Evolutionary conservation across 2,797 vertebrate genomes (phyloP).

Genomic region (Bucorvus abyssinicus): DNA sequence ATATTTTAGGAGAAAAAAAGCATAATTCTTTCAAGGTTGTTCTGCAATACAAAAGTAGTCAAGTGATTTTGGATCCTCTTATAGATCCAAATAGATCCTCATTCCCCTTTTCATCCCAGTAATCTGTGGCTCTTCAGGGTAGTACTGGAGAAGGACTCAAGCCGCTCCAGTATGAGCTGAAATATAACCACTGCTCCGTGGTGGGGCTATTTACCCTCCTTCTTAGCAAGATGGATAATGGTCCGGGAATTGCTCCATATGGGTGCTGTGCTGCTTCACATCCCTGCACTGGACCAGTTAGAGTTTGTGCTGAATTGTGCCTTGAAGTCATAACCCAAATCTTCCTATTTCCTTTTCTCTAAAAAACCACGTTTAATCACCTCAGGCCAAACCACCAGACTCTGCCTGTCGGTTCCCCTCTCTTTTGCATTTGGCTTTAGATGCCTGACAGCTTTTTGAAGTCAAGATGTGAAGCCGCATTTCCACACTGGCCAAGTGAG

Average conservation of each 20-base stretch:
- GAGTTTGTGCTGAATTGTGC: not conserved
- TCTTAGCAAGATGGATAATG: not conserved
- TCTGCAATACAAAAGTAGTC: not conserved
- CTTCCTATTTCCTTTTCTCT: constrained; percentile 3
- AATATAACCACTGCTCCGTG: not conserved
- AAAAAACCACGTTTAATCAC: not conserved
- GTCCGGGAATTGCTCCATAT: not conserved
- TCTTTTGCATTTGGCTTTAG: not conserved
- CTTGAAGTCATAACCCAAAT: not conserved
- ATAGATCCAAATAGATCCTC: not conserved
- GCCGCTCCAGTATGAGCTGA: not conserved
- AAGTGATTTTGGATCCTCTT: not conserved
- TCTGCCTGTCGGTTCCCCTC: not conserved
- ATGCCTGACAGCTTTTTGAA: not conserved
- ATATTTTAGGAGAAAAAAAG: not conserved
- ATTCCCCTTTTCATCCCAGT: not conserved
- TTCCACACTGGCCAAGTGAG: not conserved
- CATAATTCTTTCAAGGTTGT: not conserved
- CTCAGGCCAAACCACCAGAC: not conserved
- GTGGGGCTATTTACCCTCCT: not conserved
- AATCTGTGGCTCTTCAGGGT: not conserved
- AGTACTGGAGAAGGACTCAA: not conserved
- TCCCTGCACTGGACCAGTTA: not conserved
- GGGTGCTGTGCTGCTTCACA: not conserved
- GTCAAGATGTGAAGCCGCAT: not conserved